Evolutionary conservation across 2,888 invertebrate genomes (phyloP).

Genomic region (Leptopilina drosophilae): DNA sequence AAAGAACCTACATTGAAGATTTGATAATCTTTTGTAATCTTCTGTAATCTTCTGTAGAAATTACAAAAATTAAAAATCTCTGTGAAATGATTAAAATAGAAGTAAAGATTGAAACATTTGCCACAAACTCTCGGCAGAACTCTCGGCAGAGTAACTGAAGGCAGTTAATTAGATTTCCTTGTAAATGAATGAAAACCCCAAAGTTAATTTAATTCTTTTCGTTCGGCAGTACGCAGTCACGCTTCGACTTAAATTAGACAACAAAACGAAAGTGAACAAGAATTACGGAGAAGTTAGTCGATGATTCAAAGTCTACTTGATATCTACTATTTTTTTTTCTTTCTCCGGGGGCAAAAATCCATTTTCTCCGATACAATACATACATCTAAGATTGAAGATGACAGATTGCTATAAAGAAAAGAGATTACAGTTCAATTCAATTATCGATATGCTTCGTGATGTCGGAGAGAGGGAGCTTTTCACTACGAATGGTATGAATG

Average conservation of each 20-base stretch:
- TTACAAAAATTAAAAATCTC: neutral
- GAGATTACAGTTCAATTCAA: slow-evolving; percentile 42
- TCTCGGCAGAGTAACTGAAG: neutral
- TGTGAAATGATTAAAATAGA: too few species aligned
- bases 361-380: neutral
- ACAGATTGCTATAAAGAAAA: slow-evolving; percentile 3
- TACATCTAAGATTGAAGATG: neutral
- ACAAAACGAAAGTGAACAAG: neutral
- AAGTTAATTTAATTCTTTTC: slow-evolving; percentile 24
- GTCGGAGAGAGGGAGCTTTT: neutral
- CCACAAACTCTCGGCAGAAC: neutral
- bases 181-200: neutral
- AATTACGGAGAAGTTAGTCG: neutral
- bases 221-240: neutral
- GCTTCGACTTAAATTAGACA: slow-evolving; percentile 19
- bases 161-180: slow-evolving; percentile 12
- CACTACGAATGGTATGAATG: slow-evolving; percentile 23
- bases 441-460: slow-evolving; percentile 43
- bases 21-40: too few species aligned
- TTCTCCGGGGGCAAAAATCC: neutral
- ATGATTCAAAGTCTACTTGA: neutral
- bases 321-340: neutral
- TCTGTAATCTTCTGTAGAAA: neutral
- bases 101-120: neutral
- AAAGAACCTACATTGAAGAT: too few species aligned